These are phyloP conservation scores for Carassius gibelio DNA, from an alignment of 2,113 vertebrate genomes.

Conservation along the genomic window DNA sequence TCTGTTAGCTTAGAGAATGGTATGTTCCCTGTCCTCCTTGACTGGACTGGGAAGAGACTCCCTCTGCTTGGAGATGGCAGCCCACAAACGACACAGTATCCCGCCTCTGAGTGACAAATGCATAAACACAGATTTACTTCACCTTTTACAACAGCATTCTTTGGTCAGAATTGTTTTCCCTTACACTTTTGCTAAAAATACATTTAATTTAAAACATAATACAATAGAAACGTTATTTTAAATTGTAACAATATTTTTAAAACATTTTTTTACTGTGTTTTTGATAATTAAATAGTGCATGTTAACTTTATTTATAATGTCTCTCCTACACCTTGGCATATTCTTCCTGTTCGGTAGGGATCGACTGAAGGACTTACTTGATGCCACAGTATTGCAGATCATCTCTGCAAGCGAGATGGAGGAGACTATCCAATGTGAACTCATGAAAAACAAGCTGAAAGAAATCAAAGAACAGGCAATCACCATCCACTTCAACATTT, in stretches of 20 bases:
- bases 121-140: not conserved
- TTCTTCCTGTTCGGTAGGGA: not conserved
- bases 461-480: slow-evolving; percentile 26
- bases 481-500: not conserved
- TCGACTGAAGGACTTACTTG: slow-evolving; percentile 66
- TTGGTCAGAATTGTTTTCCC: too few species aligned
- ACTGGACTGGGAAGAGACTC: slow-evolving; percentile 56
- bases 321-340: not conserved
- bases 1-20: slow-evolving; percentile 58
- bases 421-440: slow-evolving; percentile 82
- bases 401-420: slow-evolving; percentile 78
- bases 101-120: slow-evolving; percentile 77
- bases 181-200: too few species aligned
- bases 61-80: slow-evolving; percentile 74
- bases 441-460: slow-evolving; percentile 77
- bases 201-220: too few species aligned
- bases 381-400: slow-evolving; percentile 83
- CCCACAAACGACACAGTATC: slow-evolving; percentile 83
- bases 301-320: not conserved
- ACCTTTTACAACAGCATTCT: not conserved
- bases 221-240: too few species aligned
- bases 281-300: not conserved
- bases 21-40: slow-evolving; percentile 65
- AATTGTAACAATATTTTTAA: too few species aligned
- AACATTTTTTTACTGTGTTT: too few species aligned